Conservation (phyloP, 1,140 invertebrate species). For the Cheumatopsyche charites region DNA sequence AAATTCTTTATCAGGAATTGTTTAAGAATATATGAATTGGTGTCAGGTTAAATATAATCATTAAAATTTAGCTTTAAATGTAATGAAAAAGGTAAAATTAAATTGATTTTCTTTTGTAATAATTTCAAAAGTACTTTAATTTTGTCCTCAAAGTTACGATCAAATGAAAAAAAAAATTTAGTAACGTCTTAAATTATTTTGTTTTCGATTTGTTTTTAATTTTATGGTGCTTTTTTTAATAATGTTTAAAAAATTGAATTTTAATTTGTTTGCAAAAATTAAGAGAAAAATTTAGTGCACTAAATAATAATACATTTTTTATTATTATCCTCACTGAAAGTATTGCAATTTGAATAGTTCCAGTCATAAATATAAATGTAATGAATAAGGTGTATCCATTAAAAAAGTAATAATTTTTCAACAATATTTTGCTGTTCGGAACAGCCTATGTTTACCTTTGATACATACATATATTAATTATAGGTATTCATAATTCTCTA, state of each 20-base stretch:
- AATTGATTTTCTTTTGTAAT: conserved; percentile 14
- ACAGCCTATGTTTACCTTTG: conserved; percentile 41
- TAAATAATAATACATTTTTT: not conserved
- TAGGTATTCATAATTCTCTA: conserved; percentile 46
- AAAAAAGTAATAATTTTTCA: conserved; percentile 31
- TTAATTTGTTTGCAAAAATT: not conserved
- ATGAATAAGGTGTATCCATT: conserved; percentile 14
- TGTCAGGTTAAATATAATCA: conserved; percentile 48
- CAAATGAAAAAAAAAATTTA: not conserved
- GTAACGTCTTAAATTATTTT: not conserved
- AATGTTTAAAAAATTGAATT: not conserved
- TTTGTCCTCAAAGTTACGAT: conserved; percentile 1
- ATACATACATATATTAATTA: conserved; percentile 46
- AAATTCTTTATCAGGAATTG: conserved; percentile 44
- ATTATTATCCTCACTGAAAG: conserved; percentile 1
- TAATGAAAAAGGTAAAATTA: conserved; percentile 20
- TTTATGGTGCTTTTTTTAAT: conserved; percentile 23
- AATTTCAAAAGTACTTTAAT: not conserved
- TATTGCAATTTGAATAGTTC: conserved; percentile 20
- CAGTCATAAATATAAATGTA: conserved; percentile 24
- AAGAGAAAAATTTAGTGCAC: not conserved
- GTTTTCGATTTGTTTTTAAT: conserved; percentile 9
- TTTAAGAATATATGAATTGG: conserved; percentile 47
- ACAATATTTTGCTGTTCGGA: conserved; percentile 35
- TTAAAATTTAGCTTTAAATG: conserved; percentile 38